Percentiles rank a stretch among this genome's conserved stretches.
These are phyloP conservation scores for Parnassius apollo DNA, from an alignment of 2,888 invertebrate species.

Conservation along the genomic window DNA sequence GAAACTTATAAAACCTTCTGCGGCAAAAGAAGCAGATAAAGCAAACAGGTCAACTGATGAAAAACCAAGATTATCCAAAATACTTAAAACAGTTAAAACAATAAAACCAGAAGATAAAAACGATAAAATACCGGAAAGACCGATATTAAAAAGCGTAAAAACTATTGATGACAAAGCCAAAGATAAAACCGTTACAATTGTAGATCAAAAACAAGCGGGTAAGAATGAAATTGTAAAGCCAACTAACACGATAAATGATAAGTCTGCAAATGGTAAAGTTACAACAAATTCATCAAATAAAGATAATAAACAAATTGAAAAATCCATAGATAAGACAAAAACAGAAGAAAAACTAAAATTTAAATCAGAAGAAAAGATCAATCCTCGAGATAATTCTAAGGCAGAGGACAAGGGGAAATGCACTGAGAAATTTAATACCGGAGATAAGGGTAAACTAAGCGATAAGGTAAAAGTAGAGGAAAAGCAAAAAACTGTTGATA, in stretches of 20 bases:
- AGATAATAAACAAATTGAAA: conserved; percentile 29
- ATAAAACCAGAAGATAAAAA: conserved; percentile 51
- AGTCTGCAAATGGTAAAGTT: conserved; percentile 44
- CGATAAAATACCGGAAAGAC: conserved; percentile 56
- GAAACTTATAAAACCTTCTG: conserved; percentile 67
- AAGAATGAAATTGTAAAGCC: conserved; percentile 38
- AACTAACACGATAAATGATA: conserved; percentile 37
- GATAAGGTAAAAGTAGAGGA: conserved; percentile 34
- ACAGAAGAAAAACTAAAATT: conserved; percentile 17
- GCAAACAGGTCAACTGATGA: conserved; percentile 54
- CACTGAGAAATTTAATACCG: conserved; percentile 32
- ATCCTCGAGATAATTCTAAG: conserved; percentile 39
- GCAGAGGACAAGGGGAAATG: conserved; percentile 44
- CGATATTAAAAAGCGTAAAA: conserved; percentile 61
- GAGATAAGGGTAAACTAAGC: conserved; percentile 42
- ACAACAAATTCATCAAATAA: conserved; percentile 39
- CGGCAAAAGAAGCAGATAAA: conserved; percentile 63
- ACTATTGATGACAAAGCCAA: conserved; percentile 71
- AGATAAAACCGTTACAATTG: conserved; percentile 70
- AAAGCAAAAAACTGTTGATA: conserved; percentile 37
- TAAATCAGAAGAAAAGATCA: conserved; percentile 39
- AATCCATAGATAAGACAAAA: conserved; percentile 26
- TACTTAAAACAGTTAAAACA: conserved; percentile 38
- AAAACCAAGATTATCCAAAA: conserved; percentile 62
- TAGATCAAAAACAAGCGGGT: conserved; percentile 59